Conservation (phyloP, 2,113 vertebrate species). For the Sterrhoptilus dennistouni region DNA sequence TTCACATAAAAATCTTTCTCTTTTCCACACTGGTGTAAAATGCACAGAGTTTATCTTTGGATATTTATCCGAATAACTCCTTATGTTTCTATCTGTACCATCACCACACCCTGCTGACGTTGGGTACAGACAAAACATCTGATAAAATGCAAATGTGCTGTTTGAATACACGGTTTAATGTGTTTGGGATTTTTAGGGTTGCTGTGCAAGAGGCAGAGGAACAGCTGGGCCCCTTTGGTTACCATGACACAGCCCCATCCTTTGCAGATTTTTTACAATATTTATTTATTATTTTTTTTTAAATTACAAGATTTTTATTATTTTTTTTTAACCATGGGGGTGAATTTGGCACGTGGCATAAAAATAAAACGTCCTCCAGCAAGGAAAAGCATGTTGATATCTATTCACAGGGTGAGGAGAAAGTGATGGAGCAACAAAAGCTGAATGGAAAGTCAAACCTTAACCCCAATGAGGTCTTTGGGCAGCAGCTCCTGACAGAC, state of each 20-base stretch:
- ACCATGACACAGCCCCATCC: background rate
- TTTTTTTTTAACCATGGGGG: background rate
- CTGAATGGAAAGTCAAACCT: background rate
- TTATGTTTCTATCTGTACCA: background rate
- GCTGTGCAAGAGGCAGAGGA: background rate
- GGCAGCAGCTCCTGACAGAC: background rate
- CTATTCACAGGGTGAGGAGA: background rate
- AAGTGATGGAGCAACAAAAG: background rate
- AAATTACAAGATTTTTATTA: too few relatives aligned
- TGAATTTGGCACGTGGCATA: background rate
- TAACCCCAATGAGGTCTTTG: background rate
- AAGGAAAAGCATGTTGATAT: accelerated
- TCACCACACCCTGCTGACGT: background rate
- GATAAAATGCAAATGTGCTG: background rate
- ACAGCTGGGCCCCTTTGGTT: background rate
- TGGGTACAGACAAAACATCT: background rate
- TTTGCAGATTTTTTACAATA: background rate
- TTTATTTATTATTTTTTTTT: too few relatives aligned
- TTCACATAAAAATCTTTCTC: background rate
- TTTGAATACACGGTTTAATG: background rate
- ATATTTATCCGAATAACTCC: background rate
- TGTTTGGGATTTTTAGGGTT: background rate
- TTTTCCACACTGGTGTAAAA: background rate
- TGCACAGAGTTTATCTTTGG: background rate
- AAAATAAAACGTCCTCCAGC: background rate